Percentiles rank a stretch among this genome's conserved stretches.
Evolutionary conservation across 2,888 invertebrate genomes (phyloP).

Genomic region (Cataglyphis livida): DNA sequence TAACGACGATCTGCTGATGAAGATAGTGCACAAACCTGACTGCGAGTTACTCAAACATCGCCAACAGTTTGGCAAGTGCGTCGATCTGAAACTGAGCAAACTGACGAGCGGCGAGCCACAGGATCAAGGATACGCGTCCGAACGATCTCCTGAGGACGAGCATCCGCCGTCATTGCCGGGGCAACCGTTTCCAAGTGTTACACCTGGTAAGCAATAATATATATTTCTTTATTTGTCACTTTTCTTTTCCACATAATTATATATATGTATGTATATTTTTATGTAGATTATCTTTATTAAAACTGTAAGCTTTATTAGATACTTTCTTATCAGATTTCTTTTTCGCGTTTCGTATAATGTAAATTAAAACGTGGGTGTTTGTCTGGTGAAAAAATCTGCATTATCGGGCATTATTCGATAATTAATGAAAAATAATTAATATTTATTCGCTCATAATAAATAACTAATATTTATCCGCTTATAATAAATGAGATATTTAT

Average conservation of each 20-base stretch:
- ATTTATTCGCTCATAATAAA: background rate
- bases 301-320: background rate
- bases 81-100: slow-evolving; percentile 80
- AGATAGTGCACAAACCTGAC: slow-evolving; percentile 81
- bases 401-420: slow-evolving; percentile 6
- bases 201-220: slow-evolving; percentile 87
- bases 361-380: slow-evolving; percentile 12
- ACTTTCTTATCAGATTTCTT: slow-evolving; percentile 5
- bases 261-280: background rate
- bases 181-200: slow-evolving; percentile 89
- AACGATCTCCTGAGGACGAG: slow-evolving; percentile 92
- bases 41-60: slow-evolving; percentile 81
- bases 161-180: slow-evolving; percentile 89
- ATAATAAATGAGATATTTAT: background rate
- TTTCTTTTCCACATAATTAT: background rate
- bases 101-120: slow-evolving; percentile 81
- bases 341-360: background rate
- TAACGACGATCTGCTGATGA: slow-evolving; percentile 78
- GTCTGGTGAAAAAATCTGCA: background rate
- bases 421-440: slow-evolving; percentile 36
- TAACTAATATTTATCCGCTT: slow-evolving; percentile 25
- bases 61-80: slow-evolving; percentile 72
- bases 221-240: background rate
- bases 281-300: background rate
- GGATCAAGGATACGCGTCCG: slow-evolving; percentile 92